Evolutionary conservation across 2,888 invertebrate genomes (phyloP).

Genomic region (Schizaphis graminum): DNA sequence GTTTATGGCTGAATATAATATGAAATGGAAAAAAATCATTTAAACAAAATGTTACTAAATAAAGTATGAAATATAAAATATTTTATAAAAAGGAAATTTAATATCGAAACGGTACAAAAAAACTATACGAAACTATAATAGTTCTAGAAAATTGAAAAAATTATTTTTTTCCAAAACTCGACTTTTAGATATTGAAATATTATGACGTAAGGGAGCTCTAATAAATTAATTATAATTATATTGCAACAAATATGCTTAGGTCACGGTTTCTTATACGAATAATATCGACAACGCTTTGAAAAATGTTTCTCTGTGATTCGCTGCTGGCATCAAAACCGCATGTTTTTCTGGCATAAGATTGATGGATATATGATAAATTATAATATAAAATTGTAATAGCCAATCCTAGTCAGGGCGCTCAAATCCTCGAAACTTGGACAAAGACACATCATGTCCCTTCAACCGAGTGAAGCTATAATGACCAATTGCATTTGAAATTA

Average conservation of each 20-base stretch:
- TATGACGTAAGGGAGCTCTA: neutral
- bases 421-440: neutral
- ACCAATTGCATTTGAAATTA: neutral
- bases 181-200: neutral
- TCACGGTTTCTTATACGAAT: neutral
- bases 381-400: neutral
- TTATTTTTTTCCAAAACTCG: neutral
- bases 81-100: neutral
- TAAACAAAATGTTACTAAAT: neutral
- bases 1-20: neutral
- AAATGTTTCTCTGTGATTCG: neutral
- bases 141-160: neutral
- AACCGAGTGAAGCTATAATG: neutral
- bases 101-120: neutral
- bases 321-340: neutral
- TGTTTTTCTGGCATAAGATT: neutral
- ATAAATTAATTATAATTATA: neutral
- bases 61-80: neutral
- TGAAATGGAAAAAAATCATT: neutral
- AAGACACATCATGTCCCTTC: neutral
- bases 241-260: neutral
- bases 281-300: neutral
- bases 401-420: neutral
- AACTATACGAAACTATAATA: neutral
- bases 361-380: neutral